Base-by-base conservation (phyloP, 2,113 vertebrate genomes). In the Nesoenas mayeri region DNA sequence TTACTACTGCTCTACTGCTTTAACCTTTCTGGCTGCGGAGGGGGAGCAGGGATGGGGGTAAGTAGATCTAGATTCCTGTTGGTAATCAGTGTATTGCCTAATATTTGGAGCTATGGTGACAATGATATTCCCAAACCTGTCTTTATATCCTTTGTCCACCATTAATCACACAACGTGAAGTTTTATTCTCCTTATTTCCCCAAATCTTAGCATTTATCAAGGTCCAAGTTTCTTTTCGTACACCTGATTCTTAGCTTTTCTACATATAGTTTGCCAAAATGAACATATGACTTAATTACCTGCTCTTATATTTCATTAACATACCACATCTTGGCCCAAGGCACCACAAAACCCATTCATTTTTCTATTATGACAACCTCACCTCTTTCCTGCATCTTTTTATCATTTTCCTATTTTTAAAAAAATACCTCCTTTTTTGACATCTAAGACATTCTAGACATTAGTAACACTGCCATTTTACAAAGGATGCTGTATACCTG, bases 251-350 rank as follows among this genome's bases (percentile, higher is more conserved):
- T 51, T 54, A 89, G 29, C 36, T 73, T 14, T 53, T 69, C 24
- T 57, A 29, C 1, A 8, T 9, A 69, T 2, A 34, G 32, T 47
- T 73, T 54, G 11, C 56, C 58, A 66, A 83, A 67, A 77, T 17
- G 3, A 78, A 47, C 0, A 0, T 34, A 40, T 8, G 40, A 53
- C 17, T 69, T 72, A 11, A 21, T 36, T 32, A 72, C 5, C 15
- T 44, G 29, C 40, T 42, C 28, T 13, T 47, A 31, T n/a, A 19
- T n/a, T 81, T 87, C 48, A 64, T 31, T 71, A 78, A 54, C 40
- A 79, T 4, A 8, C 6, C 22, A 50, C 22, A 64, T n/a, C 29
- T 56, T 1, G 1, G 38, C 22, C 20, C 53, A 57, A 89, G 79
- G 21, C 42, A 61, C 51, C 25, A 78, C 6, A 71, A 26, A 0